These are phyloP conservation scores for Drosophila paulistorum DNA, from an alignment of 1,140 invertebrate genomes.

Conservation along the genomic window DNA sequence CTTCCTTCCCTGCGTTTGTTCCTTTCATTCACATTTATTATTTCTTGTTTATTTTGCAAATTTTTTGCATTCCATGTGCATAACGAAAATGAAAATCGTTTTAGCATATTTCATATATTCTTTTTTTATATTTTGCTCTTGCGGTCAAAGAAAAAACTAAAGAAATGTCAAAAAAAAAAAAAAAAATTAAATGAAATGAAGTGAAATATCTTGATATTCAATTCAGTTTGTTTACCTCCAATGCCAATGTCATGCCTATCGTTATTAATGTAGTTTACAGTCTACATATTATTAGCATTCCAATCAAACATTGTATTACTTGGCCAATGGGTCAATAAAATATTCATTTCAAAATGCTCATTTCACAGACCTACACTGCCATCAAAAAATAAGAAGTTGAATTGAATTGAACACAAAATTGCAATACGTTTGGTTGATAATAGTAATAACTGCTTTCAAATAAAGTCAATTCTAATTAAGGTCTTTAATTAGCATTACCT, in stretches of 20 bases:
- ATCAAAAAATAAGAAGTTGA: too few species aligned
- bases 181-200: not conserved
- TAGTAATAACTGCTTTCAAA: not conserved
- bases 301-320: not conserved
- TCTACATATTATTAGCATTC: slow-evolving; percentile 4
- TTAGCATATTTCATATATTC: not conserved
- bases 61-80: slow-evolving; percentile 9
- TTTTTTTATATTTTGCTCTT: not conserved
- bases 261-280: not conserved
- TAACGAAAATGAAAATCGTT: slow-evolving; percentile 5
- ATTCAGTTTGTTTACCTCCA: slow-evolving; percentile 1
- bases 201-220: not conserved
- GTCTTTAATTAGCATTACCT: too few species aligned
- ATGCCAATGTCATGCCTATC: not conserved
- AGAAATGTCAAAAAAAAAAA: not conserved
- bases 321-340: slow-evolving; percentile 5
- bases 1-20: not conserved
- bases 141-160: not conserved
- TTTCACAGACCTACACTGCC: too few species aligned
- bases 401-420: too few species aligned
- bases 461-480: too few species aligned
- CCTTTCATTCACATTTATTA: not conserved
- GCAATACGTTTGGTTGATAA: not conserved
- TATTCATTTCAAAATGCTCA: not conserved
- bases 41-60: slow-evolving; percentile 13